phyloP scores from a whole-genome alignment of 2,888 invertebrate species.

The Papilio protenor region DNA sequence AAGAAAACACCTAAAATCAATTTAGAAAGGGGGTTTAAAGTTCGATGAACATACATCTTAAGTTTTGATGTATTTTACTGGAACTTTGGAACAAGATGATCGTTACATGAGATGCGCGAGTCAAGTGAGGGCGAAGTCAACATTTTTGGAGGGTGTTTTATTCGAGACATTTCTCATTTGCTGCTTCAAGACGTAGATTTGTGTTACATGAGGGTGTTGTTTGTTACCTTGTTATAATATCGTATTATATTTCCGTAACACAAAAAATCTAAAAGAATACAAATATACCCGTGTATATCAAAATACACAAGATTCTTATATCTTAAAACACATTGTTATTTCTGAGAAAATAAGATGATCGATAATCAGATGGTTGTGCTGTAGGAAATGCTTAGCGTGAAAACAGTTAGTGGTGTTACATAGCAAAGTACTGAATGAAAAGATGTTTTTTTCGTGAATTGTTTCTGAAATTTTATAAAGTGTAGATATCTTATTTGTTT shows the following conservation, averaged over 20 bases:
- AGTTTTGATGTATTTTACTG: background rate
- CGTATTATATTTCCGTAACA: slow-evolving; percentile 6
- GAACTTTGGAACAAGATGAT: slow-evolving; percentile 8
- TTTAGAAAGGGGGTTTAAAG: too few relatives aligned
- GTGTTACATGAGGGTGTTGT: slow-evolving; percentile 13
- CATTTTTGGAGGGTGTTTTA: slow-evolving; percentile 21
- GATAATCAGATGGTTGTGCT: too few relatives aligned
- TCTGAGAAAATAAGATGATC: too few relatives aligned
- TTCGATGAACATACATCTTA: too few relatives aligned
- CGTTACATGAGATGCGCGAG: slow-evolving; percentile 14
- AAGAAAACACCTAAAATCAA: too few relatives aligned
- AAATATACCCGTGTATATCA: background rate
- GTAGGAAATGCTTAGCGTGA: too few relatives aligned
- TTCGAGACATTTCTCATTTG: slow-evolving; percentile 37
- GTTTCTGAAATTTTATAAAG: too few relatives aligned
- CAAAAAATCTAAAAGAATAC: background rate
- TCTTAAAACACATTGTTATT: too few relatives aligned
- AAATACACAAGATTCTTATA: background rate
- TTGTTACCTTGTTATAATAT: slow-evolving; percentile 18
- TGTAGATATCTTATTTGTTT: too few relatives aligned
- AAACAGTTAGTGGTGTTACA: too few relatives aligned
- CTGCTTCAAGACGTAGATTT: background rate
- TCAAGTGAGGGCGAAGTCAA: slow-evolving; percentile 27
- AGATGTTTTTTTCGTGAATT: too few relatives aligned
- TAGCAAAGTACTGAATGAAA: too few relatives aligned